Evolutionary conservation across 1,140 invertebrate species (phyloP).

Genomic region (Trichoplusia ni): DNA sequence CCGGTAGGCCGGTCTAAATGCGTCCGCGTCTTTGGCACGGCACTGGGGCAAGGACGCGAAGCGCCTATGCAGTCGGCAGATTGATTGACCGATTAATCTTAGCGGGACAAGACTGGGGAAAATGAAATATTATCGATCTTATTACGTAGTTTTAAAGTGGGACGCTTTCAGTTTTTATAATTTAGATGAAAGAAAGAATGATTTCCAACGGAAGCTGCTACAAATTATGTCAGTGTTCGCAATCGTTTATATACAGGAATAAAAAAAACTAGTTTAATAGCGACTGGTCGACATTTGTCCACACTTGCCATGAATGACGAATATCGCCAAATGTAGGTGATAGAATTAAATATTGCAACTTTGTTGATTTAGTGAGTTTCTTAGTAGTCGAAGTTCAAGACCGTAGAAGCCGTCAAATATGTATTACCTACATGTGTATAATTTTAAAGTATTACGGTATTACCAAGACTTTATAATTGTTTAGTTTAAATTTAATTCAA

Average conservation of each 20-base stretch:
- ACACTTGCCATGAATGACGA: too few relatives aligned
- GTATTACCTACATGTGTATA: too few relatives aligned
- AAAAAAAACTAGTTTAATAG: not conserved
- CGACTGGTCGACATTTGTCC: too few relatives aligned
- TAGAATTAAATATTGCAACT: too few relatives aligned
- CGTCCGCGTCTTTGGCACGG: constrained; percentile 72
- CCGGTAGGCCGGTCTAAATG: constrained; percentile 69
- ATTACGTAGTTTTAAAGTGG: not conserved
- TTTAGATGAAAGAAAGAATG: not conserved
- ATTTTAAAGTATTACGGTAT: too few relatives aligned
- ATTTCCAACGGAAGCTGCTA: not conserved
- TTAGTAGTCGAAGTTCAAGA: too few relatives aligned
- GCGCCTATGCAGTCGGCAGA: constrained; percentile 69
- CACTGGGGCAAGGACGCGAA: constrained; percentile 76
- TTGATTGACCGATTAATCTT: constrained; percentile 79
- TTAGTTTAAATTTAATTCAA: too few relatives aligned
- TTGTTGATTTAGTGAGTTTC: too few relatives aligned
- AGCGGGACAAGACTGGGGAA: constrained; percentile 24
- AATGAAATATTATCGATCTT: constrained; percentile 24
- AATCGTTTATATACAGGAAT: not conserved
- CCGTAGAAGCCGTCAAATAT: too few relatives aligned
- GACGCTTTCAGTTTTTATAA: not conserved
- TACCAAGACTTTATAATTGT: too few relatives aligned
- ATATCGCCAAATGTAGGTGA: too few relatives aligned
- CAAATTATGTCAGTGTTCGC: not conserved